These are phyloP conservation scores for Muscina levida DNA, from an alignment of 2,888 invertebrate genomes.

Conservation along the genomic window DNA sequence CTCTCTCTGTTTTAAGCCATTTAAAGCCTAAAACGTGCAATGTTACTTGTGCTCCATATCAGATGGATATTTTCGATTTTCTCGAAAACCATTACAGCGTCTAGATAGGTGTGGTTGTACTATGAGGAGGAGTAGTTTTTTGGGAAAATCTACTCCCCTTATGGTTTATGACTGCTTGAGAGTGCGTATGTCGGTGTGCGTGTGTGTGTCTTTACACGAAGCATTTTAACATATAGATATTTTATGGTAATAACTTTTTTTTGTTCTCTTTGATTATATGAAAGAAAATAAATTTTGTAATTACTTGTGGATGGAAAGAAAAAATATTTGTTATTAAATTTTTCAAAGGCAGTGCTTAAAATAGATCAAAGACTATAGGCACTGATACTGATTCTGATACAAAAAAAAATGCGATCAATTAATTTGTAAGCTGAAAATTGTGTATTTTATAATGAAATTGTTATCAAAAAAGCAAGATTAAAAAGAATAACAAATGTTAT, in stretches of 20 bases:
- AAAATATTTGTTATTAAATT: too few relatives aligned
- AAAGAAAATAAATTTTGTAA: conserved; percentile 24
- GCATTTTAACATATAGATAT: neutral
- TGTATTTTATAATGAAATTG: too few relatives aligned
- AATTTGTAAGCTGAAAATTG: too few relatives aligned
- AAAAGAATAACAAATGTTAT: too few relatives aligned
- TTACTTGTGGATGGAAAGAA: neutral
- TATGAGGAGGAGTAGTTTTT: neutral
- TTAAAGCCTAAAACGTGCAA: conserved; percentile 25
- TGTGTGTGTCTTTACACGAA: neutral
- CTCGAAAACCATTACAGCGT: neutral
- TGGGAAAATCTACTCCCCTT: neutral
- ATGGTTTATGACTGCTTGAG: too few relatives aligned
- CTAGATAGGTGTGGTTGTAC: too few relatives aligned
- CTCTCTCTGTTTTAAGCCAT: too few relatives aligned
- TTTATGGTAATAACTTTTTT: conserved; percentile 11
- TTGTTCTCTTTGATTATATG: neutral
- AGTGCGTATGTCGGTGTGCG: neutral
- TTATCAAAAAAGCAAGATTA: too few relatives aligned
- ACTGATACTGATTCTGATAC: too few relatives aligned
- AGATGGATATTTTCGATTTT: neutral
- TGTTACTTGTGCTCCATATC: conserved; percentile 12
- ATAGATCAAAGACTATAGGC: neutral
- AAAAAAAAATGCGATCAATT: too few relatives aligned
- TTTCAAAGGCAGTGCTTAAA: neutral